Percentiles rank a stretch among this genome's conserved stretches.
Conservation (phyloP, 2,113 vertebrate genomes). For the Passer domesticus region DNA sequence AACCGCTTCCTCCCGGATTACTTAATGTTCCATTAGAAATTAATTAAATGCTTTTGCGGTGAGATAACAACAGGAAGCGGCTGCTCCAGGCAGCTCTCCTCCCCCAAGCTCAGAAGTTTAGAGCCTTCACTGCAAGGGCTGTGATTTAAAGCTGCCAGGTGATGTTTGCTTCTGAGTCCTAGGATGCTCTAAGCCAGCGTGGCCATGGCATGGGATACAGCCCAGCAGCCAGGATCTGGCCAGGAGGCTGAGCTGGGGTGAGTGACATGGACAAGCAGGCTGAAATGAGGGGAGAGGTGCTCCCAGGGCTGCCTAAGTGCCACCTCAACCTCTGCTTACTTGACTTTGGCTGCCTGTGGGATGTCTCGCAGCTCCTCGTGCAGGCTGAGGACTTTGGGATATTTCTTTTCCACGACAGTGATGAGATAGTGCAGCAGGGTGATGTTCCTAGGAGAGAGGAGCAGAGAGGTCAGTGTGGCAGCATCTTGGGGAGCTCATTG, state of each 20-base stretch:
- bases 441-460: slow-evolving; percentile 84
- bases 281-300: neutral
- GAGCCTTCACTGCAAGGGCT: neutral
- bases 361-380: slow-evolving; percentile 88
- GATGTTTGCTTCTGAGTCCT: neutral
- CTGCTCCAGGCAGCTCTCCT: slow-evolving; percentile 33
- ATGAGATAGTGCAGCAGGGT: slow-evolving; percentile 98
- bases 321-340: slow-evolving; percentile 75
- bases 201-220: neutral
- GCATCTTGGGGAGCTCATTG: accelerated
- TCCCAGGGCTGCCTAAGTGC: neutral
- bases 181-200: accelerated
- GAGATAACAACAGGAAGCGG: slow-evolving; percentile 52
- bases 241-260: accelerated
- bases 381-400: slow-evolving; percentile 91
- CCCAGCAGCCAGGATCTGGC: neutral
- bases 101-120: neutral
- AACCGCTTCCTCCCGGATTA: slow-evolving; percentile 24
- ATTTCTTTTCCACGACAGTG: slow-evolving; percentile 96
- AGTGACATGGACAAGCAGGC: neutral
- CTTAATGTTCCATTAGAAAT: slow-evolving; percentile 52
- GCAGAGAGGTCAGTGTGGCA: neutral
- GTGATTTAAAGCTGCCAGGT: slow-evolving; percentile 30
- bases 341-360: slow-evolving; percentile 94
- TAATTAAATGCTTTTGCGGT: slow-evolving; percentile 63